Evolutionary conservation across 1,140 invertebrate species (phyloP).

Genomic region (Andricus grossulariae): DNA sequence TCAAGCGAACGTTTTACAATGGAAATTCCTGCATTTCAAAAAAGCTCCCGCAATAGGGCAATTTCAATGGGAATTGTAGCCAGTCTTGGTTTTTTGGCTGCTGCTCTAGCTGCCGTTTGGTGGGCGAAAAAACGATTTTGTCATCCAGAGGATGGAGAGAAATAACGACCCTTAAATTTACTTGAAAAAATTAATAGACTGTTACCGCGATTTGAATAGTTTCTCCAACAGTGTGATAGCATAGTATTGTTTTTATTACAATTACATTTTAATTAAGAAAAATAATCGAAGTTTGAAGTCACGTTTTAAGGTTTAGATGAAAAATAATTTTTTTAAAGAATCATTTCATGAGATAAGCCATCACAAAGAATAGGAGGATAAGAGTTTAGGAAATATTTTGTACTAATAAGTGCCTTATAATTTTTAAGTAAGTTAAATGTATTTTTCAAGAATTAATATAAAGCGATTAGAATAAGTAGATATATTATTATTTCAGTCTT

Average conservation of each 20-base stretch:
- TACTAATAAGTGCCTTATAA: no score
- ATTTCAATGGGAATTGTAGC: conserved; percentile 79
- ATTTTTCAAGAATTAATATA: no score
- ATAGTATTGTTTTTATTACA: not conserved
- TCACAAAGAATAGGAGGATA: no score
- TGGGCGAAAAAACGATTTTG: conserved; percentile 77
- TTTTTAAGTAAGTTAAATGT: no score
- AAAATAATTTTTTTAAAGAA: no score
- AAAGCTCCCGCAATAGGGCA: conserved; percentile 73
- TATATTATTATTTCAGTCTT: no score
- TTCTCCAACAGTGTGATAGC: not conserved
- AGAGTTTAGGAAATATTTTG: no score
- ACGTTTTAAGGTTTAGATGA: no score
- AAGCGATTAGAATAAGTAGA: no score
- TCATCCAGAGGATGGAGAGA: conserved; percentile 57
- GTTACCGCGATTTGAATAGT: not conserved
- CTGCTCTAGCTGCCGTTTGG: conserved; percentile 78
- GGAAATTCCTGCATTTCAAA: conserved; percentile 79
- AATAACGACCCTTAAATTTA: conserved; percentile 50
- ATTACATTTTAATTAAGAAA: no score
- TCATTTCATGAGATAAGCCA: no score
- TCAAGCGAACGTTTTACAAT: conserved; percentile 77
- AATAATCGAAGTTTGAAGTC: no score
- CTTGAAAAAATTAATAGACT: not conserved
- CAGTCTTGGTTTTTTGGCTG: conserved; percentile 78